These are phyloP conservation scores for Luperina testacea DNA, from an alignment of 2,888 invertebrate species.

Conservation along the genomic window DNA sequence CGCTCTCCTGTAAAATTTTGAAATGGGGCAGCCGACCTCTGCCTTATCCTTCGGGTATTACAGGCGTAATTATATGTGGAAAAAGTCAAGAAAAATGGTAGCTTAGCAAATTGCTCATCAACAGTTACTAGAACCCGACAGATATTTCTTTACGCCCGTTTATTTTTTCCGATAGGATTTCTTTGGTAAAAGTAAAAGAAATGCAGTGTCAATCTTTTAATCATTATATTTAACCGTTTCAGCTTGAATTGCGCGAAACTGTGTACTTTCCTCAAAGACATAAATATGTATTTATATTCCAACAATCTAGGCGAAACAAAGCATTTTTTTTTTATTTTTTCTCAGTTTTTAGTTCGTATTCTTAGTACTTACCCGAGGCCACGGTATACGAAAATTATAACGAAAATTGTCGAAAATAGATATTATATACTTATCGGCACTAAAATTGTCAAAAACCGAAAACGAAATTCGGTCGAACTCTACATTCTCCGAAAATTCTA, in stretches of 20 bases:
- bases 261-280: not conserved
- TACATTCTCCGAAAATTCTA: not conserved
- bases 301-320: not conserved
- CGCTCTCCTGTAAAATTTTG: too few relatives aligned
- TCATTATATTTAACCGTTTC: not conserved
- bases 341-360: not conserved
- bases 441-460: not conserved
- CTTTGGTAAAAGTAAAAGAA: not conserved
- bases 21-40: too few relatives aligned
- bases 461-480: not conserved
- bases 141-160: not conserved
- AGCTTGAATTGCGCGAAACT: not conserved
- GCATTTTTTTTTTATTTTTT: not conserved
- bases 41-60: not conserved
- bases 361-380: not conserved
- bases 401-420: not conserved
- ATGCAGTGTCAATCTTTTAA: not conserved
- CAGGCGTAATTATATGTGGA: not conserved
- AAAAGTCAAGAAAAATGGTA: not conserved
- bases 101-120: not conserved
- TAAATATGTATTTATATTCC: not conserved
- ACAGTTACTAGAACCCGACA: not conserved
- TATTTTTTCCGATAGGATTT: not conserved
- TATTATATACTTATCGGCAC: not conserved
- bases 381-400: not conserved